A percentile compares a stretch with the other conserved stretches of the same genome.
Conservation (phyloP, 1,140 invertebrate genomes). For the Drusus annulatus region DNA sequence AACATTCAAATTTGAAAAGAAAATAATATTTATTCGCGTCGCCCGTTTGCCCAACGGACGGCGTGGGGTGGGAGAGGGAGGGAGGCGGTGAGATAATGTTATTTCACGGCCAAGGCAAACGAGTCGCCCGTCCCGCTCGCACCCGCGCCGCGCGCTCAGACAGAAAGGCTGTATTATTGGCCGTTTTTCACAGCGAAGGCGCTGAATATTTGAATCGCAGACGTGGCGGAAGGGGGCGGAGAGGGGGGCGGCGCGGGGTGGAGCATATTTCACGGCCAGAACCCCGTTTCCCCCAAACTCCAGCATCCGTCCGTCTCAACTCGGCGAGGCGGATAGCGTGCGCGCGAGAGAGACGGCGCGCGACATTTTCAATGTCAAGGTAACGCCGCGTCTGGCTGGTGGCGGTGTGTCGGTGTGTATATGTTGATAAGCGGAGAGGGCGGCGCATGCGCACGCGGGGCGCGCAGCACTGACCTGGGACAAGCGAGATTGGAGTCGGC, state of each 20-base stretch:
- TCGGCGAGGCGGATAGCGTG: neutral
- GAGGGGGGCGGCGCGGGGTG: constrained; percentile 14
- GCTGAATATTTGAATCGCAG: constrained; percentile 1
- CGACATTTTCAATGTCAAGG: constrained; percentile 55
- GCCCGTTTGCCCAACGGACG: no score
- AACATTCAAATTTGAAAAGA: no score
- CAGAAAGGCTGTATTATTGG: constrained; percentile 10
- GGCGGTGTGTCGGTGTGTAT: neutral
- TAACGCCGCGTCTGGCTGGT: constrained; percentile 27
- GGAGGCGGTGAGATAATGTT: constrained; percentile 40
- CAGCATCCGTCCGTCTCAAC: neutral
- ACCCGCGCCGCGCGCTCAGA: neutral
- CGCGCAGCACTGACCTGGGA: constrained; percentile 54
- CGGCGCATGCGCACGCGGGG: constrained; percentile 19
- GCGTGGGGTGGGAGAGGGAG: constrained; percentile 11
- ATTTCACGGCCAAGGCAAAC: constrained; percentile 55
- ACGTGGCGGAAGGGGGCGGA: neutral
- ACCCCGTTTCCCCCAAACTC: constrained; percentile 33
- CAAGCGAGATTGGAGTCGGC: constrained; percentile 52
- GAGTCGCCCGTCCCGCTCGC: constrained; percentile 18
- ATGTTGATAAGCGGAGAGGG: neutral
- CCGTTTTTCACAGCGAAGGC: no score
- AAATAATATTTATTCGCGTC: no score
- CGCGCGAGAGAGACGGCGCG: constrained; percentile 21
- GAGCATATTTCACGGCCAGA: constrained; percentile 41